A percentile compares a stretch with the other conserved stretches of the same genome.
These are phyloP conservation scores for Cinara cedri DNA, from an alignment of 2,888 invertebrate genomes.

Conservation along the genomic window DNA sequence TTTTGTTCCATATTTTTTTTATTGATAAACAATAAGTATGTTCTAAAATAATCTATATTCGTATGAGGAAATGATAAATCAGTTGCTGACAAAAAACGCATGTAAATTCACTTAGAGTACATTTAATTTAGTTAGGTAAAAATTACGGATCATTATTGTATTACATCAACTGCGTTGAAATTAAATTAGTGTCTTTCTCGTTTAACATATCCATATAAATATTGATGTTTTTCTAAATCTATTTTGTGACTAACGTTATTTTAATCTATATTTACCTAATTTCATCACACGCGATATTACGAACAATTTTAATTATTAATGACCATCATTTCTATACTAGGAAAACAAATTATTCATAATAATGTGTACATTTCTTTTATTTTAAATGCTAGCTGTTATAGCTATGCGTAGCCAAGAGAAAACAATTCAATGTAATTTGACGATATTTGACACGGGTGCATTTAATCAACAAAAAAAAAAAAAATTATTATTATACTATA, in stretches of 20 bases:
- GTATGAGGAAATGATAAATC: too few relatives aligned
- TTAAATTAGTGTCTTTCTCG: too few relatives aligned
- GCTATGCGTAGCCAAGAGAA: neutral
- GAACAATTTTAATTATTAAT: neutral
- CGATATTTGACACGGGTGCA: neutral
- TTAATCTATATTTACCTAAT: conserved; percentile 40
- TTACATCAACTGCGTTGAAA: too few relatives aligned
- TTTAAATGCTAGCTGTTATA: neutral
- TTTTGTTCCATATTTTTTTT: too few relatives aligned
- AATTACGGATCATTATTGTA: too few relatives aligned
- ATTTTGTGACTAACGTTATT: conserved; percentile 7
- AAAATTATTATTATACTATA: too few relatives aligned
- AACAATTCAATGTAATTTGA: neutral
- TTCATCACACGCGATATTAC: neutral
- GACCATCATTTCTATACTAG: neutral
- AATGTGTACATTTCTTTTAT: neutral
- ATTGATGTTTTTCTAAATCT: conserved; percentile 12
- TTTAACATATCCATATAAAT: neutral
- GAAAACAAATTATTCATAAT: neutral
- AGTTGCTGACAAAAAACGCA: too few relatives aligned
- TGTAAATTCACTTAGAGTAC: too few relatives aligned
- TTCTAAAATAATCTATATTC: too few relatives aligned
- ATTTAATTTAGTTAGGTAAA: too few relatives aligned
- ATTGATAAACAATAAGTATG: too few relatives aligned
- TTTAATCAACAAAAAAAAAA: too few relatives aligned